Percentiles rank a stretch among this genome's conserved stretches.
Conservation (phyloP, 2,888 invertebrate species). For the Xanthia togata region DNA sequence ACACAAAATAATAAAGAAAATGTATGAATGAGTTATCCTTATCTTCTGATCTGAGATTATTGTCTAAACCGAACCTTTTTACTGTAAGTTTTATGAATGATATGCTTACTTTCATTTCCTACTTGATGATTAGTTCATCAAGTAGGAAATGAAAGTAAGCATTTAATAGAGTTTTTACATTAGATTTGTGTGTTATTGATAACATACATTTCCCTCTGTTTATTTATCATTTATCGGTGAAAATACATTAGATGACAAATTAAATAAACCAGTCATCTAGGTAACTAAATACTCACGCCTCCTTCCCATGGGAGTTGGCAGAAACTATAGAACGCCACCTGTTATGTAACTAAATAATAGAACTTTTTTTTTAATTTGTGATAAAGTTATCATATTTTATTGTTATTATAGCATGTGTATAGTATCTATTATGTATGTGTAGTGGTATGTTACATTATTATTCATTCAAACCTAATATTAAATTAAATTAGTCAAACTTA, state of each 20-base stretch:
- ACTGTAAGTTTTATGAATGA: background rate
- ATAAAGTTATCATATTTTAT: background rate
- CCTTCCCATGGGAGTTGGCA: background rate
- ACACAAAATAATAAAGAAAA: conserved; percentile 4
- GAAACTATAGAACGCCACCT: background rate
- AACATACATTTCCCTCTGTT: conserved; percentile 8
- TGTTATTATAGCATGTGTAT: background rate
- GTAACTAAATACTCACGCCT: background rate
- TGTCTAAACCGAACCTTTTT: background rate
- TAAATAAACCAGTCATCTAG: background rate
- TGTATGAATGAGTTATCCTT: conserved; percentile 20
- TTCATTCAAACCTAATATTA: too few relatives aligned
- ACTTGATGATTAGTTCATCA: too few relatives aligned
- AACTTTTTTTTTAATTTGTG: background rate
- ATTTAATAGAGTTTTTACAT: background rate
- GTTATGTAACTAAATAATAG: background rate
- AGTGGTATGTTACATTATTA: background rate
- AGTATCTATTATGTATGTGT: too few relatives aligned
- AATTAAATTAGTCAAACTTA: too few relatives aligned
- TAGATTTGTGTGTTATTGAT: conserved; percentile 9
- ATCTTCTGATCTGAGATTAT: conserved; percentile 28
- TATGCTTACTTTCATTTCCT: too few relatives aligned
- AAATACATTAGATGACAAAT: background rate
- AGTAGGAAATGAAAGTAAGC: conserved; percentile 33
- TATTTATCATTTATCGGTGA: conserved; percentile 16